Conservation (phyloP, 2,797 vertebrate genomes). For the Malurus splendens region DNA sequence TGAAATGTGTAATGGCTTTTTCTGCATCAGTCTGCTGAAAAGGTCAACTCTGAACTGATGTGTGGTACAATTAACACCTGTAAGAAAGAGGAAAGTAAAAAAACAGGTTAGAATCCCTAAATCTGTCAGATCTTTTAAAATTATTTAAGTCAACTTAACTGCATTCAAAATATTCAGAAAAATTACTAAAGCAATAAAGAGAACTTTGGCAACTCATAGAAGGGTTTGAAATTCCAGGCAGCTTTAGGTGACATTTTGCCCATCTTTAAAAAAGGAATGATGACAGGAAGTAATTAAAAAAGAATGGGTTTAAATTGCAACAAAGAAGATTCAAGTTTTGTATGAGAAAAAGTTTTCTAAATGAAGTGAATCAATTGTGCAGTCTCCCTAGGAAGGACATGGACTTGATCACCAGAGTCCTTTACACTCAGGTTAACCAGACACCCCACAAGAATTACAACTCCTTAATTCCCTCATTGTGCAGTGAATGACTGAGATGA, state of each 20-base stretch:
- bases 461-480: neutral
- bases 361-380: neutral
- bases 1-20: neutral
- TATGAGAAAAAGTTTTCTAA: neutral
- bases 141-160: neutral
- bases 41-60: neutral
- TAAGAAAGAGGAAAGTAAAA: neutral
- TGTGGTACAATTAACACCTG: neutral
- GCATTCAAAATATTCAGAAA: neutral
- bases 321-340: neutral
- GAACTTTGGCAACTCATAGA: neutral
- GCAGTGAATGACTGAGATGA: neutral
- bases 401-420: neutral
- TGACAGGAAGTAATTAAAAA: neutral
- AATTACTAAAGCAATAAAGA: neutral
- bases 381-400: neutral
- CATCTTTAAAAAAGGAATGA: neutral
- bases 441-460: neutral
- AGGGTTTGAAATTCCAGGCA: neutral
- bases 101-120: neutral
- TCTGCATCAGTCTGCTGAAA: neutral
- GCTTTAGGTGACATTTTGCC: neutral
- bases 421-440: neutral
- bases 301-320: neutral
- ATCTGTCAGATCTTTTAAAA: neutral